Evolutionary conservation across 2,113 vertebrate species (phyloP).

Genomic region (Butorides virescens): DNA sequence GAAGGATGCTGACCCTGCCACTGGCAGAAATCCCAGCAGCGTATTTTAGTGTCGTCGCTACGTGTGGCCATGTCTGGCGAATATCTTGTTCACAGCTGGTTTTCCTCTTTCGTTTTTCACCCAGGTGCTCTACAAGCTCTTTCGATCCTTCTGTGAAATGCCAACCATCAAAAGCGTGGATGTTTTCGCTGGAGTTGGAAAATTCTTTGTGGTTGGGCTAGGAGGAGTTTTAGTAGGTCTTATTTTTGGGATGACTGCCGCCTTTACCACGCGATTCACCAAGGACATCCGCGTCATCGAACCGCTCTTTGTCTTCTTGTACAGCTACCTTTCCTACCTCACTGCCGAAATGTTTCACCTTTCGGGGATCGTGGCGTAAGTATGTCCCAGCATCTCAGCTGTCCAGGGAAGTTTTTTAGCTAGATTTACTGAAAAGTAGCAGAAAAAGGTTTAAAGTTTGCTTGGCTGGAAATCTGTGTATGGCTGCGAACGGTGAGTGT

Average conservation of each 20-base stretch:
- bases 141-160: constrained; percentile 82
- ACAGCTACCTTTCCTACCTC: constrained; percentile 84
- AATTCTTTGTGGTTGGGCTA: constrained; percentile 79
- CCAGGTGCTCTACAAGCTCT: constrained; percentile 84
- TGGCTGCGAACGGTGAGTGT: fast-evolving
- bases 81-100: not conserved
- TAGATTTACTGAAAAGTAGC: not conserved
- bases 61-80: fast-evolving
- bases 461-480: no score
- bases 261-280: constrained; percentile 81
- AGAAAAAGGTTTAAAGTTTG: not conserved
- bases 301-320: constrained; percentile 86
- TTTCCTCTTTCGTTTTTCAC: not conserved
- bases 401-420: not conserved
- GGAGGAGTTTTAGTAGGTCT: constrained; percentile 78
- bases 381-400: not conserved
- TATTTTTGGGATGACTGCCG: constrained; percentile 74
- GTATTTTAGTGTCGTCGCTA: not conserved
- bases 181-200: constrained; percentile 73
- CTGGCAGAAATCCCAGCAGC: not conserved
- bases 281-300: constrained; percentile 80
- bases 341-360: constrained; percentile 85
- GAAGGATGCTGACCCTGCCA: not conserved
- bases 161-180: constrained; percentile 69
- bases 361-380: constrained; percentile 83